Evolutionary conservation across 2,888 invertebrate species (phyloP), one percentile per base, ranked within the genome.

Genomic region (Zaprionus bogoriensis): DNA sequence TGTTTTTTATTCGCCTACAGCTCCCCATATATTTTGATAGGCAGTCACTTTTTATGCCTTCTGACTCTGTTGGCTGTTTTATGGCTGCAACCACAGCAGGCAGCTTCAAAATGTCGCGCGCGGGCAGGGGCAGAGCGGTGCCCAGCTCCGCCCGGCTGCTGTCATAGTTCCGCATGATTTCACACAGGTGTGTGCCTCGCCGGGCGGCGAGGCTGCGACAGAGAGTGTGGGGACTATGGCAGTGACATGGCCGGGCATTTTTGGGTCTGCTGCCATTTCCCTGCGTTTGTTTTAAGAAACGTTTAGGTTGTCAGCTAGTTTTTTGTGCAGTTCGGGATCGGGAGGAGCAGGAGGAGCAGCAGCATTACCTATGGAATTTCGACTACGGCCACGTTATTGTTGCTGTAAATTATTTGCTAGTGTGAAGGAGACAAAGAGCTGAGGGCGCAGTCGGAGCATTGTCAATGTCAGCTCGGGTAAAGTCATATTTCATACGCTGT

Each of bases 41-140:
- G 82, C 79, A 81, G 71, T 77, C 77, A 70, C 65, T 80, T 80
- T 80, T 80, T 80, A 82, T 80, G 80, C 83, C 66, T 70, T 70
- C 72, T 38, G 58, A 53, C 55, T 46, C 19, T 57, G 44, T 57
- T 59, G 65, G 63, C 73, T 83, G 82, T 82, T 84, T 87, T 84
- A 86, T 77, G 62, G 85, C 67, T 69, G 69, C 75, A 83, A 77
- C 87, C 87, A 74, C 87, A 83, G 78, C 86, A 67, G 83, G 69
- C 67, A 53, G 55, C 60, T 68, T 50, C 58, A 44, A 47, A 62
- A 51, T 45, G 50, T 38, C 52, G 42, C 19, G 28, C 7, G 17
- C 19, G n/a, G 3, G 4, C 9, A 22, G 10, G 9, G 17, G 22
- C n/a, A 3, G n/a, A 4, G 5, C 30, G 7, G 20, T 7, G 23